phyloP scores from a whole-genome alignment of 1,140 invertebrate species.

The Anastrepha obliqua region DNA sequence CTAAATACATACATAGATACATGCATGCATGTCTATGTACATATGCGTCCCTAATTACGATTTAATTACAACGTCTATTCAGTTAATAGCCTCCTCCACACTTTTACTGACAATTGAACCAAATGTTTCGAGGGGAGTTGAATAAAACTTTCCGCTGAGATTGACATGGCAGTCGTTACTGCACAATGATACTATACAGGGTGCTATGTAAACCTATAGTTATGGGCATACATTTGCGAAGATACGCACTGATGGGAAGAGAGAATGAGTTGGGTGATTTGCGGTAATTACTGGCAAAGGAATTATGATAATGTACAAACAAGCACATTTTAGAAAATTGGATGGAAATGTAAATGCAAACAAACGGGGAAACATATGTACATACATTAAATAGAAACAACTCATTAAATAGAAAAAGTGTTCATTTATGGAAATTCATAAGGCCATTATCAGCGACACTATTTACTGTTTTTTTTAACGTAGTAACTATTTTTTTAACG shows the following conservation, averaged over 20 bases:
- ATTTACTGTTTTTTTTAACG: background rate
- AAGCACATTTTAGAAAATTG: background rate
- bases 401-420: constrained; percentile 43
- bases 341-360: background rate
- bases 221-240: background rate
- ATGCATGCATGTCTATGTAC: background rate
- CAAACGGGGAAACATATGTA: background rate
- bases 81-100: constrained; percentile 45
- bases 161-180: background rate
- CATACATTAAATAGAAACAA: constrained; percentile 2
- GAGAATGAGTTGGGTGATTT: background rate
- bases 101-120: constrained; percentile 5
- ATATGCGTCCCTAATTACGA: constrained; percentile 57
- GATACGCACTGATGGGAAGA: constrained; percentile 25
- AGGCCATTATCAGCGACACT: constrained; percentile 29
- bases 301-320: constrained; percentile 13
- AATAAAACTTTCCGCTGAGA: background rate
- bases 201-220: background rate
- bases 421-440: constrained; percentile 47
- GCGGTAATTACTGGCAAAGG: background rate
- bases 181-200: background rate
- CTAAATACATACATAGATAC: background rate
- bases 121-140: background rate
- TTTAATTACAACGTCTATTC: constrained; percentile 56
- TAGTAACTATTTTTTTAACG: background rate